Percentiles rank a stretch among this genome's conserved stretches.
Evolutionary conservation across 2,888 invertebrate species (phyloP).

Genomic region (Aporophyla lueneburgensis): DNA sequence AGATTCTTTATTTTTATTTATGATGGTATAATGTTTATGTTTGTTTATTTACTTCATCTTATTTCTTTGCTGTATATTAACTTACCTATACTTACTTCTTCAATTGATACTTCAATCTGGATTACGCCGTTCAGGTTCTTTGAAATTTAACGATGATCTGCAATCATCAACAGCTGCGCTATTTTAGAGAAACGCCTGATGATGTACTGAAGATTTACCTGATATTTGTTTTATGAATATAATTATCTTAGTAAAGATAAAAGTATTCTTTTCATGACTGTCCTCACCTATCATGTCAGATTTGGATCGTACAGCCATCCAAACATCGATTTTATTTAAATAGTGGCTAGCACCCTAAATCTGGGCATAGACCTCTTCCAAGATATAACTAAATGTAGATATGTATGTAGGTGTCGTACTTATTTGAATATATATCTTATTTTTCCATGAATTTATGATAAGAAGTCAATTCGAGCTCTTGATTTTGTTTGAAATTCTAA

Average conservation of each 20-base stretch:
- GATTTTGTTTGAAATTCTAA: not conserved
- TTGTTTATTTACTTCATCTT: too few species aligned
- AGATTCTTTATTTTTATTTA: not conserved
- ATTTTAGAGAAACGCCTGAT: not conserved
- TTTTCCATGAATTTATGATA: not conserved
- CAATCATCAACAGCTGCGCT: not conserved
- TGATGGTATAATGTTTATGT: not conserved
- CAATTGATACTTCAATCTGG: not conserved
- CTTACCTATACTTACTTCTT: conserved; percentile 13
- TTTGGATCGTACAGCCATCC: not conserved
- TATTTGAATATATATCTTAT: not conserved
- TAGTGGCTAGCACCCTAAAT: too few species aligned
- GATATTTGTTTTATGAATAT: not conserved
- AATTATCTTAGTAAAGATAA: not conserved
- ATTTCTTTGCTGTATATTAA: not conserved
- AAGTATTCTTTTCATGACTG: not conserved
- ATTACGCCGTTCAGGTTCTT: too few species aligned
- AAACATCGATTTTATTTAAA: not conserved
- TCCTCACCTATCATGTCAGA: not conserved
- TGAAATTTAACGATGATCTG: not conserved
- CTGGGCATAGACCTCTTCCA: not conserved
- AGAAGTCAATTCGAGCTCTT: not conserved
- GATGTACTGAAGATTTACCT: not conserved
- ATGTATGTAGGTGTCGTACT: too few species aligned
- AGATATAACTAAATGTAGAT: not conserved